A percentile compares a stretch with the other conserved stretches of the same genome.
These are phyloP conservation scores for Notocelia uddmanniana DNA, from an alignment of 2,888 invertebrate species.

Conservation along the genomic window DNA sequence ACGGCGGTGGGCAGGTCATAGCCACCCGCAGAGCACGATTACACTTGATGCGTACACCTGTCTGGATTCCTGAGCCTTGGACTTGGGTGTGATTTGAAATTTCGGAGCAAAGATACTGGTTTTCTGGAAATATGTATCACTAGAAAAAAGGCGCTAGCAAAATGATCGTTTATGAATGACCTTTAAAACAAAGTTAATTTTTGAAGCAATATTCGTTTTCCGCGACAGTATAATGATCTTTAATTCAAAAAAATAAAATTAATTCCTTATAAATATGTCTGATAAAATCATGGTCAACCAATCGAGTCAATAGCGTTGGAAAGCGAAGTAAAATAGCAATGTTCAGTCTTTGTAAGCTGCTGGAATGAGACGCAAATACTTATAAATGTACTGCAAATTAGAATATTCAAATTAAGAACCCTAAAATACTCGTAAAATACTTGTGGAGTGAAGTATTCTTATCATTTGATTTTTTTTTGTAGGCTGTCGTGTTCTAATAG, in stretches of 20 bases:
- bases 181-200: no score
- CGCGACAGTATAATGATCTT: no score
- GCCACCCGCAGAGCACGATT: constrained; percentile 56
- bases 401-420: not conserved
- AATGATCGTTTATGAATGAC: no score
- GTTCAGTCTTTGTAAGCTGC: not conserved
- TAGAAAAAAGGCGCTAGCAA: not conserved
- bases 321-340: not conserved
- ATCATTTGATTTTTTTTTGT: not conserved
- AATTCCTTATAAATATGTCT: not conserved
- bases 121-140: not conserved
- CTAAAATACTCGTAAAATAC: not conserved
- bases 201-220: no score
- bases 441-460: not conserved
- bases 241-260: no score
- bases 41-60: constrained; percentile 42
- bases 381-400: no score
- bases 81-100: constrained; percentile 1
- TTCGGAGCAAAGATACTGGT: constrained; percentile 14
- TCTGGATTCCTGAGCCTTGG: constrained; percentile 31
- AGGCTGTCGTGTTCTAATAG: not conserved
- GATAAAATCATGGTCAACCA: no score
- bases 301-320: not conserved
- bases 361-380: not conserved
- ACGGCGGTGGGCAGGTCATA: constrained; percentile 70